A percentile compares a stretch with the other conserved stretches of the same genome.
phyloP scores from a whole-genome alignment of 2,797 vertebrate species.

The Thaleichthys pacificus region DNA sequence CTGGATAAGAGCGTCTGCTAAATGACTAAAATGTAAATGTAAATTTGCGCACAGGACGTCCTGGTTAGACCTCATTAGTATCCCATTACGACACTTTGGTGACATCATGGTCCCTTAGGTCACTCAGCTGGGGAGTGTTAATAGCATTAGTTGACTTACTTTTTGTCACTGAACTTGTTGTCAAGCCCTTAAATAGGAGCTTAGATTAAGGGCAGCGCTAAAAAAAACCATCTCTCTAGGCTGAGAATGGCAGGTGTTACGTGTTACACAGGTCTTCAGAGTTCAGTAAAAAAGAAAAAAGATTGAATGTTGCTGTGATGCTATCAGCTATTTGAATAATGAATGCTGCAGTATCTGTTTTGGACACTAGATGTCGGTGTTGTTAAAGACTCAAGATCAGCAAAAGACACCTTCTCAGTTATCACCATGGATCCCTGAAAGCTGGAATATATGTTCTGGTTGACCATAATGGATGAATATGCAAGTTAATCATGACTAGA shows the following conservation, averaged over 20 bases:
- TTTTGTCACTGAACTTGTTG: neutral
- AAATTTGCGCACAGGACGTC: too few species aligned
- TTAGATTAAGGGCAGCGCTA: neutral
- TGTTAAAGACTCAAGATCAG: slow-evolving; percentile 26
- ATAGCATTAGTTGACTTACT: neutral
- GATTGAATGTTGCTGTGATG: slow-evolving; percentile 16
- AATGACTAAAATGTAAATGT: too few species aligned
- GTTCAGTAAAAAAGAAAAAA: neutral
- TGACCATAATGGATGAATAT: neutral
- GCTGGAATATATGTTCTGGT: neutral
- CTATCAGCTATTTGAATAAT: slow-evolving; percentile 29
- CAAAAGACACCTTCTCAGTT: neutral
- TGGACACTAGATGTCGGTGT: slow-evolving; percentile 58
- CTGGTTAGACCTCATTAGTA: neutral
- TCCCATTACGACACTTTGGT: neutral
- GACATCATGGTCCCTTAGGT: too few species aligned
- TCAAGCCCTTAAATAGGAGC: neutral
- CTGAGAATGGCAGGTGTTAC: neutral
- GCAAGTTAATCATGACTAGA: too few species aligned
- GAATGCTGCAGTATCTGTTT: neutral
- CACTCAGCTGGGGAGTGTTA: neutral
- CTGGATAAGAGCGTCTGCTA: too few species aligned
- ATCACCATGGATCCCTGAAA: neutral
- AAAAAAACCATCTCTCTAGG: neutral
- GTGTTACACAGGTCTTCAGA: neutral